Conservation (phyloP, 2,888 invertebrate genomes). For the Cephonodes hylas region DNA sequence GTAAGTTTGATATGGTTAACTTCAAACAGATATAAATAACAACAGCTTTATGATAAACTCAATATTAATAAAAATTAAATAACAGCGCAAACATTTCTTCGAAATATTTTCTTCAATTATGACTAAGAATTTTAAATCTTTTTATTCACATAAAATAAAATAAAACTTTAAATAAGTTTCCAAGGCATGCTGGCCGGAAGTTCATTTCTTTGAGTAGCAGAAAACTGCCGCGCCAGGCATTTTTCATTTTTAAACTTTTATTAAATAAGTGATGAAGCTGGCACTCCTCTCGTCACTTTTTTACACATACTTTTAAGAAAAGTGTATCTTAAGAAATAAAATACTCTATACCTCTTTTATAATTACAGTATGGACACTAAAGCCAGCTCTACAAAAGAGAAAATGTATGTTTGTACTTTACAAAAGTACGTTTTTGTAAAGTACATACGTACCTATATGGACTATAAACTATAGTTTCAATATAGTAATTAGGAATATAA, state of each 20-base stretch:
- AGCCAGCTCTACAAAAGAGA: too few relatives aligned
- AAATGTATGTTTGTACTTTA: too few relatives aligned
- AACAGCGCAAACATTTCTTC: too few relatives aligned
- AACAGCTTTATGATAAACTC: too few relatives aligned
- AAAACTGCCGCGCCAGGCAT: not conserved
- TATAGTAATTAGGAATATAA: too few relatives aligned
- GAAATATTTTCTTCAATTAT: not conserved
- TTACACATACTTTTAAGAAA: not conserved
- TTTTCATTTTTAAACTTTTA: slow-evolving; percentile 5
- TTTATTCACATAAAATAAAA: not conserved
- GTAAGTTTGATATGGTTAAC: too few relatives aligned
- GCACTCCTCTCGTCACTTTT: not conserved
- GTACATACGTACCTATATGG: too few relatives aligned
- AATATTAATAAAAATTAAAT: too few relatives aligned
- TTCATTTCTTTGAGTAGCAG: not conserved
- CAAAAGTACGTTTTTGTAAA: too few relatives aligned
- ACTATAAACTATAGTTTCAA: too few relatives aligned
- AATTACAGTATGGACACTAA: not conserved
- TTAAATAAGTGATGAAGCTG: not conserved
- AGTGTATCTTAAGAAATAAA: not conserved
- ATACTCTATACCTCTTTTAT: not conserved
- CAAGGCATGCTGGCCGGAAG: not conserved
- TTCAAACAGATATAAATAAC: too few relatives aligned
- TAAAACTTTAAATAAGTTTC: not conserved
- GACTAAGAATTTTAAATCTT: not conserved